Base-by-base conservation (phyloP, 2,113 vertebrate species). In the Turdus rufiventris region DNA sequence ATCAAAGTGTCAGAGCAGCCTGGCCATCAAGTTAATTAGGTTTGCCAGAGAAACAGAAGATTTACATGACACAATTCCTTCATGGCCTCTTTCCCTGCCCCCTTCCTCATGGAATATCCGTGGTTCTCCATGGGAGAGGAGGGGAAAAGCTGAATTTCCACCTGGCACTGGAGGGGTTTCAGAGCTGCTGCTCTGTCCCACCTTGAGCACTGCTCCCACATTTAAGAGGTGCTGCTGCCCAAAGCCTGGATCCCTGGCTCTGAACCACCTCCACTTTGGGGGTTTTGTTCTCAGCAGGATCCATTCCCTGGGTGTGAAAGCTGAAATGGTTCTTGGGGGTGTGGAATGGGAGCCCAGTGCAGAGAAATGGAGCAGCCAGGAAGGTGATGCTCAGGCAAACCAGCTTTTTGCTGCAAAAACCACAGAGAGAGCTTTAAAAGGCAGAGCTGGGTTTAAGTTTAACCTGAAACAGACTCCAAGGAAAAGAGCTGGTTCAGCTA, bases 21-120 rank as follows among this genome's bases (percentile, higher is more conserved):
- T 8, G 47, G 83, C 70, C 94, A 62, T 85, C 71, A 11, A 29
- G 7, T 91, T 94, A 91, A 93, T 90, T 34, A 75, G 93, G 63
- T 18, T 45, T 65, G 54, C 58, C 68, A 50, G 85, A 42, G 6
- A 4, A 29, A 38, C 36, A 34, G 56, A 19, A 56, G 72, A 18
- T 74, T 10, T 12, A 7, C 4, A 5, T 33, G 45, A 14, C 75
- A 51, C 77, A n/a, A 12, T 38, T 45, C 3, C 61, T 72, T 51
- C 56, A 36, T 3, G 4, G 42, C 7, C 67, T 45, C 42, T 36
- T 33, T n/a, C 19, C 38, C 63, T 7, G 0, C 67, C 38, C 38
- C 68, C 42, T 62, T 62, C 48, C 17, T n/a, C 19, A 1, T 12
- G 71, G 34, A 71, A 38, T 8, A 18, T 3, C 33, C 56, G 26